Evolutionary conservation across 2,797 vertebrate genomes (phyloP).

Genomic region (Salarias fasciatus): DNA sequence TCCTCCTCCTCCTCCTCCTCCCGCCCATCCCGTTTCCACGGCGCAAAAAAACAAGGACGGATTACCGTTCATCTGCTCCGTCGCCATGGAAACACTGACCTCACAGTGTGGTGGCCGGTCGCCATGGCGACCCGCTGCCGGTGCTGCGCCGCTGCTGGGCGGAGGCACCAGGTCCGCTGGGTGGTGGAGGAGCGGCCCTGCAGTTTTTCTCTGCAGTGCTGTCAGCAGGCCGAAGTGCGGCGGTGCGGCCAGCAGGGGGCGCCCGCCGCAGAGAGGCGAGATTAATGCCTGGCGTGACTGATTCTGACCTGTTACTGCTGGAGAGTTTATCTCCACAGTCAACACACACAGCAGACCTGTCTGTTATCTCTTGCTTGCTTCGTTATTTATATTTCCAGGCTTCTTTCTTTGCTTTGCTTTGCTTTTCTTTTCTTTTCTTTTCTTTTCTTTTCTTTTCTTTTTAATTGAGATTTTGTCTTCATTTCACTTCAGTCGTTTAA

Average conservation of each 20-base stretch:
- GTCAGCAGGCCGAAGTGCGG: not conserved
- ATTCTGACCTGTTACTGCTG: not conserved
- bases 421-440: too few relatives aligned
- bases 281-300: not conserved
- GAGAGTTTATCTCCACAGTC: not conserved
- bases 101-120: slow-evolving; percentile 81
- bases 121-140: slow-evolving; percentile 77
- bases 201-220: slow-evolving; percentile 39
- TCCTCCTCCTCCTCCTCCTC: slow-evolving; percentile 1
- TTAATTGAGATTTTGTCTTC: too few relatives aligned
- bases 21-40: slow-evolving; percentile 40
- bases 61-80: slow-evolving; percentile 77
- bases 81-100: slow-evolving; percentile 83
- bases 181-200: not conserved
- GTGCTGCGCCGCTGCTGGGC: slow-evolving; percentile 26
- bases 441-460: too few relatives aligned
- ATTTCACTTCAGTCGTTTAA: too few relatives aligned
- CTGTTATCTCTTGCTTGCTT: too few relatives aligned
- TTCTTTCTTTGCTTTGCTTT: too few relatives aligned
- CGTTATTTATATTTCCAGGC: too few relatives aligned
- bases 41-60: slow-evolving; percentile 76
- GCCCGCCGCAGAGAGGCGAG: not conserved
- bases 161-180: not conserved
- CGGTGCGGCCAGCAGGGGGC: slow-evolving; percentile 23
- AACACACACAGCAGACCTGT: not conserved